Conservation (phyloP, 2,888 invertebrate species). For the Noctua fimbriata region DNA sequence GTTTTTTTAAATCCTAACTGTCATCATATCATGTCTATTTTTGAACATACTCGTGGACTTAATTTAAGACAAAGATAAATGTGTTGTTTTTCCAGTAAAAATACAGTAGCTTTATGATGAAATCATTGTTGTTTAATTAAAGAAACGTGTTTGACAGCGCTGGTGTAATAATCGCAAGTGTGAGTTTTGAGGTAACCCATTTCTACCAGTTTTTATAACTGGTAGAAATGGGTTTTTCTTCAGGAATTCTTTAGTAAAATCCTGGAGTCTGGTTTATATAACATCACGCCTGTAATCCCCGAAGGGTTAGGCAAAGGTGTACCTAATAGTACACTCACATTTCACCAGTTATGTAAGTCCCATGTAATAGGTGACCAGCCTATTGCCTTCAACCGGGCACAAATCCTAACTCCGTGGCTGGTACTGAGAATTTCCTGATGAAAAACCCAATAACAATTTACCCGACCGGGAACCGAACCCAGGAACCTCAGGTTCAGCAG, state of each 20-base stretch:
- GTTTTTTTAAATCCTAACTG: constrained; percentile 2
- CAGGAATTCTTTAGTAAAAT: background rate
- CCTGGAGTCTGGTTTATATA: background rate
- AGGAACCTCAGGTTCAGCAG: background rate
- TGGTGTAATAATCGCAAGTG: no score
- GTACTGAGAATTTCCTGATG: no score
- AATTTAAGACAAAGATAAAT: constrained; percentile 13
- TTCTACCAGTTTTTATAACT: no score
- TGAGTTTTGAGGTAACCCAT: background rate
- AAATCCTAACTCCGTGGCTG: no score
- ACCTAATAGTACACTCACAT: no score
- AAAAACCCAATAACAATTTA: no score
- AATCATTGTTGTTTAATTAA: background rate
- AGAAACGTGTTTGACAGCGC: background rate
- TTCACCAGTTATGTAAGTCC: no score
- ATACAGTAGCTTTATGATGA: constrained; percentile 3
- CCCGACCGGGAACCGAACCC: background rate
- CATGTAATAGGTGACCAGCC: no score
- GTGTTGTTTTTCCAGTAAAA: constrained; percentile 1
- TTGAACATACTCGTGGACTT: constrained; percentile 6
- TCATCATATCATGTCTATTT: constrained; percentile 26
- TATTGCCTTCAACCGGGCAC: no score
- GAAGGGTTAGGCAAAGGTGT: no score
- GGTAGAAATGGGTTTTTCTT: background rate
- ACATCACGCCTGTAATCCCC: background rate